A percentile compares a stretch with the other conserved stretches of the same genome.
These are phyloP conservation scores for Eonycteris spelaea DNA, from an alignment of 2,113 vertebrate genomes.

Conservation along the genomic window DNA sequence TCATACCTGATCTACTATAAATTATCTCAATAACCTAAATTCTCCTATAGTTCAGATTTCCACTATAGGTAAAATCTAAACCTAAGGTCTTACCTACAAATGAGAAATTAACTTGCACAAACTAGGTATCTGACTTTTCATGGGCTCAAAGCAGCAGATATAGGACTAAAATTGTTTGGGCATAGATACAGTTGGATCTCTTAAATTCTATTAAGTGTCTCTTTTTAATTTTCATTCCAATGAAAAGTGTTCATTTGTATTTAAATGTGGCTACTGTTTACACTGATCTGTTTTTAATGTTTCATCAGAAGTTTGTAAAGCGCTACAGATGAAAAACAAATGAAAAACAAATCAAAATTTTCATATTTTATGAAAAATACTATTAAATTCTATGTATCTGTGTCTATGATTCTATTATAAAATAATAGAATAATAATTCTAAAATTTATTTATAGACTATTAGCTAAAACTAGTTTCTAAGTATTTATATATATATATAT, in stretches of 20 bases:
- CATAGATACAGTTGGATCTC: not conserved
- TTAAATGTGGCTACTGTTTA: constrained; percentile 8
- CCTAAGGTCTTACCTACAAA: not conserved
- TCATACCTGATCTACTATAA: not conserved
- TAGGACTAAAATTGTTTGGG: not conserved
- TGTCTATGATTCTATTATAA: not conserved
- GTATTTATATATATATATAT: not conserved
- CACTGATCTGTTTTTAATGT: not conserved
- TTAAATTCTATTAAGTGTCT: not conserved
- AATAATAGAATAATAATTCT: too few relatives aligned
- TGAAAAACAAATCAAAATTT: not conserved
- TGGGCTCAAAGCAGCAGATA: not conserved
- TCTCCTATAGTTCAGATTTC: not conserved
- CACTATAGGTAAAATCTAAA: not conserved
- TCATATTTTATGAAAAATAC: not conserved
- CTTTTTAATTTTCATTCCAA: not conserved
- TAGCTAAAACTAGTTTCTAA: not conserved
- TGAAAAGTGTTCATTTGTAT: not conserved
- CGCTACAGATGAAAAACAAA: not conserved
- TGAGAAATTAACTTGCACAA: not conserved
- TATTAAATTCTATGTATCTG: not conserved
- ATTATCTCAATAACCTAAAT: constrained; percentile 3
- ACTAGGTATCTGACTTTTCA: not conserved
- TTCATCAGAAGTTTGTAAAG: not conserved
- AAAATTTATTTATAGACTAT: not conserved